Conservation (phyloP, 2,797 vertebrate species). For the Thamnophis elegans region DNA sequence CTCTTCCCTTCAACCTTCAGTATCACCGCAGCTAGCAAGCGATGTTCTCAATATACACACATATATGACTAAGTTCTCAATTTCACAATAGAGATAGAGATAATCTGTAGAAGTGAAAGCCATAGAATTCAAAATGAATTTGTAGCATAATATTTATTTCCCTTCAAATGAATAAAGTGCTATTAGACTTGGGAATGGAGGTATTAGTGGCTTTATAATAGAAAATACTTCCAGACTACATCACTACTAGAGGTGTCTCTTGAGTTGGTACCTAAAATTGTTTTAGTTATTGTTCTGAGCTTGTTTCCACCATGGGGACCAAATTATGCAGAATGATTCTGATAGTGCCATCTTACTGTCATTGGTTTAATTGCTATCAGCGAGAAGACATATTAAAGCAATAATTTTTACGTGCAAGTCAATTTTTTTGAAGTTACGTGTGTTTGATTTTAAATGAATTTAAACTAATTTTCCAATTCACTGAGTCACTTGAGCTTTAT, state of each 20-base stretch:
- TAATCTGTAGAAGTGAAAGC: background rate
- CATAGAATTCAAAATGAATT: background rate
- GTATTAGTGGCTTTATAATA: background rate
- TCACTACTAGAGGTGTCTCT: background rate
- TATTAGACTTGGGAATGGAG: background rate
- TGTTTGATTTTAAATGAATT: slow-evolving; percentile 7
- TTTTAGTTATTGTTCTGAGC: background rate
- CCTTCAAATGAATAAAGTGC: background rate
- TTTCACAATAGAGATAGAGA: background rate
- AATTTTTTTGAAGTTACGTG: background rate
- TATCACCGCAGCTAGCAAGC: background rate
- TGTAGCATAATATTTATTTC: background rate
- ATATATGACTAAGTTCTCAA: background rate
- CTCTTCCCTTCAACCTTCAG: background rate
- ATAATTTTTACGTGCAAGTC: background rate
- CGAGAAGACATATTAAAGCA: background rate
- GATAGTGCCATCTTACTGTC: background rate
- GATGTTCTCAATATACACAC: background rate
- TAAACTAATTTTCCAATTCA: slow-evolving; percentile 12
- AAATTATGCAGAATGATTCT: background rate
- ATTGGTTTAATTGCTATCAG: background rate
- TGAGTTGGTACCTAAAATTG: background rate
- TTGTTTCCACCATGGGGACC: background rate
- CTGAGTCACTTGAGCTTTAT: background rate
- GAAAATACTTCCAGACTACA: background rate